Conservation (phyloP, 2,888 invertebrate genomes). For the Temnothorax rugatulus region DNA sequence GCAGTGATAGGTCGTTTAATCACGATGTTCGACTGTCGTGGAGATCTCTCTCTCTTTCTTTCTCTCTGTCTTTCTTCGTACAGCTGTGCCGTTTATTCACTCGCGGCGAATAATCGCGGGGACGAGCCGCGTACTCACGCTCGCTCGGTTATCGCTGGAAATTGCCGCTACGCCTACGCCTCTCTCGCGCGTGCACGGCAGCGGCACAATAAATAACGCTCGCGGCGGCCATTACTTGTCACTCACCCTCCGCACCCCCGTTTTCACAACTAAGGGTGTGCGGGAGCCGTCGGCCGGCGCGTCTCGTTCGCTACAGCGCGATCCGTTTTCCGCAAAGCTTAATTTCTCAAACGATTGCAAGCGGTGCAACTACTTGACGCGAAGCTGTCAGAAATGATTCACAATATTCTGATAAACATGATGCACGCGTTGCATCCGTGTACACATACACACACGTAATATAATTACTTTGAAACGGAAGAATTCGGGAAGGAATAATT, state of each 20-base stretch:
- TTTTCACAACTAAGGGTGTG: slow-evolving; percentile 46
- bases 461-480: not conserved
- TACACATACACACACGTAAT: too few relatives aligned
- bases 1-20: slow-evolving; percentile 23
- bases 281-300: slow-evolving; percentile 47
- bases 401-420: not conserved
- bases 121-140: slow-evolving; percentile 67
- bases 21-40: slow-evolving; percentile 7
- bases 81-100: slow-evolving; percentile 66
- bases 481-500: not conserved
- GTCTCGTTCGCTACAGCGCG: slow-evolving; percentile 8
- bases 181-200: slow-evolving; percentile 66
- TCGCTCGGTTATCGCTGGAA: slow-evolving; percentile 72
- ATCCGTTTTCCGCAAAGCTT: not conserved
- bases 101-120: slow-evolving; percentile 70
- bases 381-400: not conserved
- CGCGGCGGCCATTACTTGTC: slow-evolving; percentile 83
- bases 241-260: slow-evolving; percentile 75
- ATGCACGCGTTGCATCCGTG: not conserved
- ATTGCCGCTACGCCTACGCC: slow-evolving; percentile 69
- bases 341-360: not conserved
- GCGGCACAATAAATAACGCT: slow-evolving; percentile 81
- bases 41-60: not conserved
- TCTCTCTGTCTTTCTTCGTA: not conserved
- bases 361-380: not conserved